phyloP scores from a whole-genome alignment of 2,888 invertebrate species.

The Blastobasis lacticolella region DNA sequence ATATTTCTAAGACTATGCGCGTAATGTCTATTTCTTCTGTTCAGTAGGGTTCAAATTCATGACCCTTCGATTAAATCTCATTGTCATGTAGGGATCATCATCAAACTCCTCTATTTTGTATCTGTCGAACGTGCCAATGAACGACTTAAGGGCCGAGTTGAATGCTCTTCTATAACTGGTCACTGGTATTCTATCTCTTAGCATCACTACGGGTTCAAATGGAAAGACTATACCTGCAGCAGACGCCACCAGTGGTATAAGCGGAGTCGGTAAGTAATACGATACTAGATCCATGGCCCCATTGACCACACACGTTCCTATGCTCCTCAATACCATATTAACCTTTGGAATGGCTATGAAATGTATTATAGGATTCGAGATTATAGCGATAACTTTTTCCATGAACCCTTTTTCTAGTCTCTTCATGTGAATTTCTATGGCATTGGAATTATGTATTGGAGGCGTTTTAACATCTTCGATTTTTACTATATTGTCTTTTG shows the following conservation, averaged over 20 bases:
- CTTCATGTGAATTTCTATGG: too few species aligned
- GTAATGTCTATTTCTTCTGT: too few species aligned
- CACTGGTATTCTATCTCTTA: constrained; percentile 54
- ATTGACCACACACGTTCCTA: constrained; percentile 57
- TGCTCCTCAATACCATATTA: constrained; percentile 38
- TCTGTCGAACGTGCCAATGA: constrained; percentile 50
- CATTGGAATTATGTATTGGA: too few species aligned
- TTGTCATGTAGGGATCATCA: constrained; percentile 57
- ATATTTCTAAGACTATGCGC: too few species aligned
- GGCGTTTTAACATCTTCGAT: too few species aligned
- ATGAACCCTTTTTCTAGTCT: too few species aligned
- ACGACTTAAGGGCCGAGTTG: constrained; percentile 44
- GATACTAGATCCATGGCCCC: constrained; percentile 57
- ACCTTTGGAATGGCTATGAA: constrained; percentile 30
- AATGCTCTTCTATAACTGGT: constrained; percentile 57
- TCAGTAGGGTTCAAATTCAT: constrained; percentile 19
- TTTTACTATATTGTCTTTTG: too few species aligned
- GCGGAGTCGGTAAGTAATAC: constrained; percentile 50
- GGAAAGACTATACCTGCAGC: constrained; percentile 59
- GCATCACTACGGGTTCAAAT: constrained; percentile 55
- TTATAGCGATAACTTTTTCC: too few species aligned
- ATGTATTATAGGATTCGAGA: too few species aligned
- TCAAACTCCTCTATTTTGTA: constrained; percentile 41
- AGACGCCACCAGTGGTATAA: constrained; percentile 56
- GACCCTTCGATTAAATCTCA: constrained; percentile 52